Base-by-base conservation (phyloP, 2,888 invertebrate species). In the Ichneumoninae sp. region DNA sequence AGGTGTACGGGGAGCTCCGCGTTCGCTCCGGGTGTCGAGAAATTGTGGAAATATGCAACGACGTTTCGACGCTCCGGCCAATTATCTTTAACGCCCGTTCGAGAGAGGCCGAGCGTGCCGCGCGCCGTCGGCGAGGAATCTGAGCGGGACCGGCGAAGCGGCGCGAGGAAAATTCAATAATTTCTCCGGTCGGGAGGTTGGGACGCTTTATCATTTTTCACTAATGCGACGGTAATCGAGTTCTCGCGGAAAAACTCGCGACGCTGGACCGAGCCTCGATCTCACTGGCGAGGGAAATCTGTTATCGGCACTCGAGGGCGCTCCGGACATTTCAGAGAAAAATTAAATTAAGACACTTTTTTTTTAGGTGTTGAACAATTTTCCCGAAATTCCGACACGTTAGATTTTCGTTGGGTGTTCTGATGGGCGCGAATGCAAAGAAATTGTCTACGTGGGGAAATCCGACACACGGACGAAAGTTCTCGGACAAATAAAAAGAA, bases 11-110 rank as follows among this genome's bases (percentile, higher is more conserved):
- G 52, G 44, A 13, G 13, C 16, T 33, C 19, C 16, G 26, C 13
- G 19, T 60, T 57, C 10, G 19, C 47, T 26, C 26, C 13, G 19
- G 8, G 13, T 22, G 16, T 19, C 22, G 57, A 57, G 30, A 36
- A 40, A 7, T 33, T 40, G n/a, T 33, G 47, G 5, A 69, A 26
- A 73, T 30, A 13, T 13, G 47, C 63, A 50, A 63, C 13, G 60
- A 52, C 57, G 33, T 50, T 70, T 79, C n/a, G n/a, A 60, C 44
- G 30, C 57, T 69, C 54, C 13, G 26, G 47, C 57, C 69, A 77
- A 77, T 77, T 52, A 66, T 52, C 75, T 65, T 52, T 22, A 16
- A 65, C 52, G 44, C 44, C 44, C 44, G 44, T 47, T 47, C 3
- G 44, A 16, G 3, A 47, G 44, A 47, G 13, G 16, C 4, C 44